Evolutionary conservation across 23 tunicate species (phyloP).

Genomic region (Phallusia fumigata): DNA sequence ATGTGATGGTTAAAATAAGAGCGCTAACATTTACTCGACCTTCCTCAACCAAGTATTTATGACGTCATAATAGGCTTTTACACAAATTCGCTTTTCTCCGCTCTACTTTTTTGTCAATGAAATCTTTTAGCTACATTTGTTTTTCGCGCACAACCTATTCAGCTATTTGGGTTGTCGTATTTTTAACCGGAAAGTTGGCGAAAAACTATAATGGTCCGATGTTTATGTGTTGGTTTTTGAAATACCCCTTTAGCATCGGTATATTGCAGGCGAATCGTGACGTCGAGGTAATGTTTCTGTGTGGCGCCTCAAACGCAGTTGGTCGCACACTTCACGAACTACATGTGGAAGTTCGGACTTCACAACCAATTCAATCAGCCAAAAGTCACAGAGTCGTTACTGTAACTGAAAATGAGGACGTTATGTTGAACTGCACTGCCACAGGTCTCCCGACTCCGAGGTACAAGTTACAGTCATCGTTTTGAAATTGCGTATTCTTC

Average conservation of each 20-base stretch:
- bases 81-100: too few species aligned
- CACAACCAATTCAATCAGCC: neutral
- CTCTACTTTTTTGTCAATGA: too few species aligned
- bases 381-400: neutral
- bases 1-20: too few species aligned
- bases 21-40: too few species aligned
- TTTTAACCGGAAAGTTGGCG: neutral
- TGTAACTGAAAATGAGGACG: slow-evolving; percentile 8
- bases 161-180: too few species aligned
- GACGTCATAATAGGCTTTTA: too few species aligned
- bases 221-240: too few species aligned
- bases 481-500: too few species aligned
- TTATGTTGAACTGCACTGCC: slow-evolving; percentile 19
- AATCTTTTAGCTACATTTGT: too few species aligned
- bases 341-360: slow-evolving; percentile 9
- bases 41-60: too few species aligned
- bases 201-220: too few species aligned
- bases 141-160: too few species aligned
- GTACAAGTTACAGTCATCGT: neutral
- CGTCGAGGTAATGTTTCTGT: slow-evolving; percentile 10
- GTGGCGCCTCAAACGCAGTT: slow-evolving; percentile 21
- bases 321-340: slow-evolving; percentile 19
- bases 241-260: neutral
- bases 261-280: slow-evolving; percentile 8
- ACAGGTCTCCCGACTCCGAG: slow-evolving; percentile 21